Evolutionary conservation across 2,888 invertebrate species (phyloP).

Genomic region (Hirtodrosophila cameraria): DNA sequence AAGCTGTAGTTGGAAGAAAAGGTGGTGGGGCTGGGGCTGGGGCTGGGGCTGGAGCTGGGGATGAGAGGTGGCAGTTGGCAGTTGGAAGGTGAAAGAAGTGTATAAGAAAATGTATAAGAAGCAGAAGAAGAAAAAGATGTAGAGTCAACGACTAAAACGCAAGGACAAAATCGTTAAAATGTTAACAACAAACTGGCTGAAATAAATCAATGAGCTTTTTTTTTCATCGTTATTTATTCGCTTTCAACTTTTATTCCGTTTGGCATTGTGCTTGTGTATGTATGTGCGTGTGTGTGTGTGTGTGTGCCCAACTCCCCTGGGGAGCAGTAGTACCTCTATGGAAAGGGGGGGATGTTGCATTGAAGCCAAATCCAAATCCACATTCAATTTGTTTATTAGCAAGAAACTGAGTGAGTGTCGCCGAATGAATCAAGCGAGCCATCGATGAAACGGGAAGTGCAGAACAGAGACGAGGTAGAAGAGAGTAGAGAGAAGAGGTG

Average conservation of each 20-base stretch:
- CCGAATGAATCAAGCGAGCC: conserved; percentile 70
- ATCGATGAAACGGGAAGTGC: neutral
- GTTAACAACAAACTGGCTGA: conserved; percentile 78
- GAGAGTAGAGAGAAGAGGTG: neutral
- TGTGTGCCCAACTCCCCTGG: conserved; percentile 37
- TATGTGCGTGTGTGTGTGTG: conserved; percentile 14
- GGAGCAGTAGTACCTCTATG: conserved; percentile 15
- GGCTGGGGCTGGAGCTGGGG: neutral
- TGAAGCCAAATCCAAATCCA: conserved; percentile 63
- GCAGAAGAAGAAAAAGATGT: conserved; percentile 11
- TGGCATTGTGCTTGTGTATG: conserved; percentile 20
- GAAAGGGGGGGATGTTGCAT: neutral
- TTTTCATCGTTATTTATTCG: conserved; percentile 77
- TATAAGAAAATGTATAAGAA: conserved; percentile 1
- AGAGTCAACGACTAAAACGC: conserved; percentile 59
- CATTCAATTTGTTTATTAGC: conserved; percentile 83
- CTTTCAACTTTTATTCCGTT: conserved; percentile 72
- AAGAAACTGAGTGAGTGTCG: conserved; percentile 78
- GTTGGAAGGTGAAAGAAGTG: neutral
- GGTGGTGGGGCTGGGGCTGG: conserved; percentile 17
- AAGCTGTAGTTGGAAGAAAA: conserved; percentile 14
- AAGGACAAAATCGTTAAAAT: conserved; percentile 81
- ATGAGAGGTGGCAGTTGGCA: neutral
- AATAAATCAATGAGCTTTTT: conserved; percentile 77
- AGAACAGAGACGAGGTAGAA: fast-evolving